These are phyloP conservation scores for Botia almorhae DNA, from an alignment of 2,797 vertebrate species.

Conservation along the genomic window DNA sequence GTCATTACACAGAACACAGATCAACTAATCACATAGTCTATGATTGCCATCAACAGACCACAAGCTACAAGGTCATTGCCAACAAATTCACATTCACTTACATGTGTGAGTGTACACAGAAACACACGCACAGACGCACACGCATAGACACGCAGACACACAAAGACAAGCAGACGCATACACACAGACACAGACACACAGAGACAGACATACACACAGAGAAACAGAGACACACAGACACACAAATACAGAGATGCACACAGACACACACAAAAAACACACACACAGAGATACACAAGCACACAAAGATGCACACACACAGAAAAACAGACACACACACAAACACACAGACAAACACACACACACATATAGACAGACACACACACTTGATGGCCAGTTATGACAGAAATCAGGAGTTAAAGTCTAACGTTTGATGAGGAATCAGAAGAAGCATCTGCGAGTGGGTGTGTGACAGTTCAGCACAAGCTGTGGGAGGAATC, in stretches of 20 bases:
- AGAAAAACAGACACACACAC: too few species aligned
- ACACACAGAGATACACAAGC: too few species aligned
- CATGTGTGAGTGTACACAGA: background rate
- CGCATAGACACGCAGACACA: too few species aligned
- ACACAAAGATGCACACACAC: too few species aligned
- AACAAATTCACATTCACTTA: constrained; percentile 23
- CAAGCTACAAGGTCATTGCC: constrained; percentile 57
- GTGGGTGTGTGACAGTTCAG: background rate
- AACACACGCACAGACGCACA: too few species aligned
- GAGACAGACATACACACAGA: too few species aligned
- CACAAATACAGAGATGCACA: too few species aligned
- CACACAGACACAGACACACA: background rate
- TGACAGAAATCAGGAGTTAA: background rate
- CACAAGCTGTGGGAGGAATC: background rate
- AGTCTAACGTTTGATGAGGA: background rate
- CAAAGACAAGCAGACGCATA: too few species aligned
- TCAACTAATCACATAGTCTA: constrained; percentile 50
- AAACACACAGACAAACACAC: background rate
- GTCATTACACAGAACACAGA: background rate
- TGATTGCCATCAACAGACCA: constrained; percentile 55
- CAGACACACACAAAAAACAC: too few species aligned
- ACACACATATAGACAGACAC: constrained; percentile 15
- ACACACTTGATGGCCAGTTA: background rate
- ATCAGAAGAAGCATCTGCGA: background rate
- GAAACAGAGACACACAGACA: too few species aligned